Evolutionary conservation across 2,888 invertebrate species (phyloP).

Genomic region (Tanytarsus gracilentus): DNA sequence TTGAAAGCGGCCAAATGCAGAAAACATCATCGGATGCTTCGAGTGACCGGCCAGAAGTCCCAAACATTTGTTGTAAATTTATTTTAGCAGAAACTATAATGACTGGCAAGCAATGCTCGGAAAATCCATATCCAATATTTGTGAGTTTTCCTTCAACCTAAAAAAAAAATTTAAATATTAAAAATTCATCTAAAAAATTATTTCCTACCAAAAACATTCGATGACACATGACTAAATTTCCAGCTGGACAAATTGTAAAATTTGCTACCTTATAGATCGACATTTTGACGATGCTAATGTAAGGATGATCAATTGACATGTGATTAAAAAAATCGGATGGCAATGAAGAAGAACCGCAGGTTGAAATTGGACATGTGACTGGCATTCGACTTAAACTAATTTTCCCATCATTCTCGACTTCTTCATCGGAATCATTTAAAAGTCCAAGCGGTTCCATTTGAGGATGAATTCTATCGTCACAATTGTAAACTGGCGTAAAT

Average conservation of each 20-base stretch:
- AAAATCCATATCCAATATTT: conserved; percentile 14
- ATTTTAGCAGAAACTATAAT: not conserved
- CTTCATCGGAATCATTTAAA: not conserved
- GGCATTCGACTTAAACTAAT: conserved; percentile 8
- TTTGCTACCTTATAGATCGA: conserved; percentile 1
- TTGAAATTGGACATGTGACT: conserved; percentile 2
- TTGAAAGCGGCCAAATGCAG: not conserved
- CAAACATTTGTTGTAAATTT: not conserved
- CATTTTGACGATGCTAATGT: not conserved
- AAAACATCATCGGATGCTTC: not conserved
- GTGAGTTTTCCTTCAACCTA: too few species aligned
- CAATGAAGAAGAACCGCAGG: not conserved
- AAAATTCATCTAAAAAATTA: not conserved
- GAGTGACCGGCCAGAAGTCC: not conserved
- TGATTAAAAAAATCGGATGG: conserved; percentile 20
- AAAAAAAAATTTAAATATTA: not conserved
- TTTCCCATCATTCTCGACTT: too few species aligned
- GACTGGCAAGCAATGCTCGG: conserved; percentile 15
- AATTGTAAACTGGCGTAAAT: not conserved
- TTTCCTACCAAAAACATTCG: conserved; percentile 6
- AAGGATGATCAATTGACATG: conserved; percentile 15
- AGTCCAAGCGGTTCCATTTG: conserved; percentile 10
- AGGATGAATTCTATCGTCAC: not conserved
- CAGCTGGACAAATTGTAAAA: not conserved
- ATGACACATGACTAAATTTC: conserved; percentile 10